phyloP scores from a whole-genome alignment of 2,113 vertebrate species.

The Gymnobelideus leadbeateri region DNA sequence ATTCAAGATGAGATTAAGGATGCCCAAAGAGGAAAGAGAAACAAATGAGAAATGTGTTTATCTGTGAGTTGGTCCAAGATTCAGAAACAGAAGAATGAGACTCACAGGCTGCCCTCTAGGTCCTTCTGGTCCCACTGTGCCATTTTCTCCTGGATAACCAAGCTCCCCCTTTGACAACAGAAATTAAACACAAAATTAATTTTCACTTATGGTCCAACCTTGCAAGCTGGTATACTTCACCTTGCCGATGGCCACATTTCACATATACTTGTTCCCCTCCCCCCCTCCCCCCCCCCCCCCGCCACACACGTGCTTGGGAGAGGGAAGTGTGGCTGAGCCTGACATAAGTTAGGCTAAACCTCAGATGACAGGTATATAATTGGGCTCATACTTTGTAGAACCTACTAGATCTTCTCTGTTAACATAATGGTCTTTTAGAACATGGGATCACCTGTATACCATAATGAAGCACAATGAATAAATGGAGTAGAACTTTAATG shows the following conservation, averaged over 20 bases:
- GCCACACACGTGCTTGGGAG: not conserved
- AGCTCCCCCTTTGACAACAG: conserved; percentile 86
- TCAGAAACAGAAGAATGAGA: conserved; percentile 37
- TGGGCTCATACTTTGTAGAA: not conserved
- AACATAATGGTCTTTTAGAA: not conserved
- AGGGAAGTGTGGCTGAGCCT: too few relatives aligned
- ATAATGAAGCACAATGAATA: not conserved
- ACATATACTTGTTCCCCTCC: not conserved
- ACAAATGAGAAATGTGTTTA: conserved; percentile 37
- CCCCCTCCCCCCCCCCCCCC: rapidly evolving
- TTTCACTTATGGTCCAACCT: conserved; percentile 2
- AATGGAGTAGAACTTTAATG: not conserved
- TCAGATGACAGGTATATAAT: not conserved
- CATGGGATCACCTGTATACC: not conserved
- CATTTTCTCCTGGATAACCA: conserved; percentile 85
- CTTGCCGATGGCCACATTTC: not conserved
- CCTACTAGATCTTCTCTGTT: not conserved
- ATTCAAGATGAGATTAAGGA: not conserved
- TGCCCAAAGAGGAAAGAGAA: conserved; percentile 9
- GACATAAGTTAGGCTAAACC: not conserved
- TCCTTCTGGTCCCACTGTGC: conserved; percentile 83
- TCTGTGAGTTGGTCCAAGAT: not conserved
- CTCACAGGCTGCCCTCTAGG: conserved; percentile 87
- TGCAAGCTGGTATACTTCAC: not conserved
- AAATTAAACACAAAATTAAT: conserved; percentile 35